Evolutionary conservation across 2,113 vertebrate genomes (phyloP).

Genomic region (Daubentonia madagascariensis): DNA sequence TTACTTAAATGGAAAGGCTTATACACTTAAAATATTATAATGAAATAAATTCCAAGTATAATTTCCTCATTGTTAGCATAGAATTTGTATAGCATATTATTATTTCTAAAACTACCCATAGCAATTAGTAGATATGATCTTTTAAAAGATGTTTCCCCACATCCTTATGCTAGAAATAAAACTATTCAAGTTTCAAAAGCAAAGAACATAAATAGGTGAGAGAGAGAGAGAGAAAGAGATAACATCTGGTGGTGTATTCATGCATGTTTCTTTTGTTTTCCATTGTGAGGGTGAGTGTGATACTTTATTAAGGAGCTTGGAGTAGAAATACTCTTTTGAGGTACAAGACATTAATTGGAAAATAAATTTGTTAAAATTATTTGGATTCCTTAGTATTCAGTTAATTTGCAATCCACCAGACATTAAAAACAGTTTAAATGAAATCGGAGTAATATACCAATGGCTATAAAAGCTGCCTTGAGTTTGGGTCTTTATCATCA

Average conservation of each 20-base stretch:
- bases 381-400: neutral
- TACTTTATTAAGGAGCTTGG: neutral
- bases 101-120: neutral
- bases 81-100: neutral
- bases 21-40: neutral
- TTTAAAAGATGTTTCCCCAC: neutral
- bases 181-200: neutral
- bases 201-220: neutral
- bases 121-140: neutral
- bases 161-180: neutral
- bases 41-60: neutral
- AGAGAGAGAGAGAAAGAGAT: neutral
- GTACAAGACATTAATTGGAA: neutral
- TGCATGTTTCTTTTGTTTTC: neutral
- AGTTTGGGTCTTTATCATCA: neutral
- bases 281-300: neutral
- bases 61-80: neutral
- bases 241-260: rapidly evolving
- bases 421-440: neutral
- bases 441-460: neutral
- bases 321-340: neutral
- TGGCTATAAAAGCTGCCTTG: neutral
- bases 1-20: neutral
- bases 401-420: neutral
- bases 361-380: neutral